phyloP scores from a whole-genome alignment of 1,140 invertebrate species.

The Drosophila rhopaloa region DNA sequence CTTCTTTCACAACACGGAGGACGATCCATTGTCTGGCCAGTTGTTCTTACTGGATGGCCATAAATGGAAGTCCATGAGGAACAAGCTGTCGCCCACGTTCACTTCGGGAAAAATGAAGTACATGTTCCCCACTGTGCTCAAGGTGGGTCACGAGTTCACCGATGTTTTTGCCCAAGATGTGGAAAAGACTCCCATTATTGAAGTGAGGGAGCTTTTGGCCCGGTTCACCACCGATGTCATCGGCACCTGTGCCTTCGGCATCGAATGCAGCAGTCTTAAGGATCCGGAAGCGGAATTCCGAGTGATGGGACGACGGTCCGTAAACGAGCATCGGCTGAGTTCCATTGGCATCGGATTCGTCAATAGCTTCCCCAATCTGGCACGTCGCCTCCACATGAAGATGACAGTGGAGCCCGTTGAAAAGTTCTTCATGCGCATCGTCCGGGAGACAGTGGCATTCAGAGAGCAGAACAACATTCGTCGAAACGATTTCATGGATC shows the following conservation, averaged over 20 bases:
- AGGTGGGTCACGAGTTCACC: slow-evolving; percentile 75
- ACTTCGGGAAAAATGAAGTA: slow-evolving; percentile 87
- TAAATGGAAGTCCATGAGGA: slow-evolving; percentile 86
- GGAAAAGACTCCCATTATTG: slow-evolving; percentile 30
- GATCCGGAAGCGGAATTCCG: slow-evolving; percentile 86
- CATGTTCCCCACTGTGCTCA: slow-evolving; percentile 85
- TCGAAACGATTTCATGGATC: slow-evolving; percentile 87
- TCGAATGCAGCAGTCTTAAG: slow-evolving; percentile 86
- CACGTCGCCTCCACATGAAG: slow-evolving; percentile 62
- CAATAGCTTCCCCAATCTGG: slow-evolving; percentile 60
- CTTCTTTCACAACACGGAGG: slow-evolving; percentile 84
- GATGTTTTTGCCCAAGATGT: slow-evolving; percentile 52
- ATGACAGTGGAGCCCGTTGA: slow-evolving; percentile 84
- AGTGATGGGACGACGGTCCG: slow-evolving; percentile 62
- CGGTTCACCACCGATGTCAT: slow-evolving; percentile 85
- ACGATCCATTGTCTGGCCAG: slow-evolving; percentile 85
- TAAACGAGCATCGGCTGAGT: slow-evolving; percentile 47
- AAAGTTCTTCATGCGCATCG: slow-evolving; percentile 85
- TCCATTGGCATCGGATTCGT: slow-evolving; percentile 25
- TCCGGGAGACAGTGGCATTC: slow-evolving; percentile 85
- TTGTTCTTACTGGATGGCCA: slow-evolving; percentile 85
- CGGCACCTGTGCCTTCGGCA: slow-evolving; percentile 88
- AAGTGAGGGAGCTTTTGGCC: slow-evolving; percentile 71
- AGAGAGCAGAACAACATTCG: slow-evolving; percentile 85
- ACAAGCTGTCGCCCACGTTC: slow-evolving; percentile 86